phyloP scores from a whole-genome alignment of 2,113 vertebrate species.

The Mirza zaza region DNA sequence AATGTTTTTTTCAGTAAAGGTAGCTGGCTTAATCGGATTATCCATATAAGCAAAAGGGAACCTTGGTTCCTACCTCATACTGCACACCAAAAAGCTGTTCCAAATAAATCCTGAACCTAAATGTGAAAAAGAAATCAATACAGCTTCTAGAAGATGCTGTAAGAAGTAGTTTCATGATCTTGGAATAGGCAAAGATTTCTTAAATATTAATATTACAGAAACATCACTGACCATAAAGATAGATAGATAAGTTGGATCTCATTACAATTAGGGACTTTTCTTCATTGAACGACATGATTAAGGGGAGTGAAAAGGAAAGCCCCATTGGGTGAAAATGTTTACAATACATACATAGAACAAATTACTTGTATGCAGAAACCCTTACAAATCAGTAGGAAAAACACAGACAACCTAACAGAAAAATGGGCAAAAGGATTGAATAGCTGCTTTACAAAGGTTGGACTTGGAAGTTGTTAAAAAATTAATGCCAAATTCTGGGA shows the following conservation, averaged over 20 bases:
- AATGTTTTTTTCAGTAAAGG: background rate
- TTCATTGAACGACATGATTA: background rate
- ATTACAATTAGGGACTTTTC: background rate
- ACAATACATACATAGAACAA: background rate
- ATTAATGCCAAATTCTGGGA: background rate
- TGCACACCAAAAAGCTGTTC: background rate
- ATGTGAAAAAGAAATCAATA: background rate
- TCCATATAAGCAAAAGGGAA: background rate
- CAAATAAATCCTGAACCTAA: background rate
- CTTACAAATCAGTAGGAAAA: background rate
- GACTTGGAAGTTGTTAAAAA: background rate
- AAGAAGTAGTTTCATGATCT: background rate
- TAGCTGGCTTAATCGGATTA: background rate
- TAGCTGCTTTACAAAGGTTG: background rate
- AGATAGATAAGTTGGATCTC: background rate
- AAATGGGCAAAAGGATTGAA: background rate
- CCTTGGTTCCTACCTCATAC: background rate
- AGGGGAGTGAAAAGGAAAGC: background rate
- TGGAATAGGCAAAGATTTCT: background rate
- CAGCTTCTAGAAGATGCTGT: background rate
- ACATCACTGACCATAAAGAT: background rate
- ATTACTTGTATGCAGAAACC: background rate
- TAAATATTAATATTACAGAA: too few relatives aligned
- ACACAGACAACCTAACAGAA: background rate
- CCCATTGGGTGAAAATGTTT: background rate